Base-by-base conservation (phyloP, 2,888 invertebrate genomes). In the Caenorhabditis imperialis region DNA sequence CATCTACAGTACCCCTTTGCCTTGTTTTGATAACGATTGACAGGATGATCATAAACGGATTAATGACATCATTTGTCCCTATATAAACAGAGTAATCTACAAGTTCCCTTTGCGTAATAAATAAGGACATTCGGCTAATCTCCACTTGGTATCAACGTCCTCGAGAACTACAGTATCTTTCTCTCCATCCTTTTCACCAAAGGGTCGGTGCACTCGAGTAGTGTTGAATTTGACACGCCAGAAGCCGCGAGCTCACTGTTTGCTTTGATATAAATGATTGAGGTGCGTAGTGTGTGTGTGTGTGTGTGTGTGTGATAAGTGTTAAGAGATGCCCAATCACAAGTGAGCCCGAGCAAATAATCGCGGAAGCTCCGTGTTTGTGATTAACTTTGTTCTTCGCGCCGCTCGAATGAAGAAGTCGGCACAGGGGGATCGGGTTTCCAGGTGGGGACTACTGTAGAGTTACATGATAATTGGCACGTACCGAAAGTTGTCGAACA, bases 291-390 rank as follows among this genome's bases (percentile, higher is more conserved):
- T 60, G 30, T 10, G 30, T 30, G 10, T 10, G n/a, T n/a, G n/a
- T n/a, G n/a, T n/a, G n/a, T 30, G 38, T 54, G 30, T 48, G 48
- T 37, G 53, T 60, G 53, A 61, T 47, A 54, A 70, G 69, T 70
- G 69, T 70, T 70, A 70, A 70, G 69, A 60, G 69, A 70, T 70
- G 69, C 60, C 60, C 69, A 67, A 58, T 69, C 57, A 60, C 67
- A 69, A 65, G 65, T 57, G 65, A 57, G 40, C 48, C n/a, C 48
- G 63, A 50, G 65, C 65, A 65, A 65, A 65, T 50, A 50, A 47
- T 38, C 42, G 48, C 16, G 20, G 48, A 23, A 48, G 61, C 22
- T 44, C 16, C 54, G 30, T 65, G 55, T 65, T 65, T 65, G 63
- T 61, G 61, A 51, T 61, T 42, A 55, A 22, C 23, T n/a, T 37